Evolutionary conservation across 2,888 invertebrate genomes (phyloP), one percentile per base, ranked within the genome.

Genomic region (Ormyrus pomaceus): DNA sequence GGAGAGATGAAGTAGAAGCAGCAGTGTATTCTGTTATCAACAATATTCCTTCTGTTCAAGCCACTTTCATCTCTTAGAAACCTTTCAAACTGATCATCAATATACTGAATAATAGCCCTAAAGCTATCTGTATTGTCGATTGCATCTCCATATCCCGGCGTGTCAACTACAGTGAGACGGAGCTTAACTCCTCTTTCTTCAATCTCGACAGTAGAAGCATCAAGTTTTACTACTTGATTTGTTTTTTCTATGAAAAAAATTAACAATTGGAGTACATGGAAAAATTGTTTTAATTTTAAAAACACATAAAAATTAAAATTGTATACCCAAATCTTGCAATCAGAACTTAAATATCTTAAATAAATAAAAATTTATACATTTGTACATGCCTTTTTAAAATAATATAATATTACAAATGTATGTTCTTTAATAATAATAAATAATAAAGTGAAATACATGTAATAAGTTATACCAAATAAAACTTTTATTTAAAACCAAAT

Each of bases 1-100:
- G 98, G 98, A 77, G 98, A 98, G 89, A 99, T 97, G 91, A 98
- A 99, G 91, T 98, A 99, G 90, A 99, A 97, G 92, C 96, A 99
- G 92, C 99, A 99, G 90, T 99, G 99, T 86, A 99, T 97, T 88
- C 99, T 94, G 91, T 98, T 98, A 91, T 99, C 99, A 78, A 98
- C 95, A 86, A 99, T 99, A 91, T 99, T 98, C 83, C 98, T 95
- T 66, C 99, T 94, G 91, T 99, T 99, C 64, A 99, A 93, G 1
- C 99, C 99, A 88, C 98, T 98, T 92, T 99, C 99, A 87, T 97
- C 97, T 59, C 96, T 94, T 72, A 97, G 91, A 91, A 96, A 97
- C 83, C 97, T 93, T 91, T 98, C 97, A 91, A 98, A 99, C 91
- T 99, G 99, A 88, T 98, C 98, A 89, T 99, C 98, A 85, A 99